Evolutionary conservation across 2,888 invertebrate species (phyloP).

Genomic region (Argynnis bischoffii): DNA sequence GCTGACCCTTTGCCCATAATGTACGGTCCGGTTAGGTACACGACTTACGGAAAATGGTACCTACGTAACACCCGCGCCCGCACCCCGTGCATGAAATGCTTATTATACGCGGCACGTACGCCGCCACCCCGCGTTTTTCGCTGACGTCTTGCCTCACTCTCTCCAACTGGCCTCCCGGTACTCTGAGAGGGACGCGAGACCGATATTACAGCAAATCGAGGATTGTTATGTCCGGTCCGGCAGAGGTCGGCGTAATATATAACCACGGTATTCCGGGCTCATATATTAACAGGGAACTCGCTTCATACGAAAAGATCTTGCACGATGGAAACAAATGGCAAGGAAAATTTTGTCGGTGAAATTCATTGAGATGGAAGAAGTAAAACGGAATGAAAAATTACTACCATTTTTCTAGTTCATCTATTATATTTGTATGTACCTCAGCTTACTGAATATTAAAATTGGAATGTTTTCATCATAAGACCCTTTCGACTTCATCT

Average conservation of each 20-base stretch:
- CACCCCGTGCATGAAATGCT: conserved; percentile 84
- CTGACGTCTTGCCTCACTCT: conserved; percentile 60
- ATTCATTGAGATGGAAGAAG: conserved; percentile 73
- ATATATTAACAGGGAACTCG: conserved; percentile 82
- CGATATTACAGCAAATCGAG: conserved; percentile 83
- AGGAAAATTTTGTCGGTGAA: conserved; percentile 79
- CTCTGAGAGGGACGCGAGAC: conserved; percentile 72
- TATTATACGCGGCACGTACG: conserved; percentile 83
- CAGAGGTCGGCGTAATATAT: conserved; percentile 83
- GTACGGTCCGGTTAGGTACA: conserved; percentile 83
- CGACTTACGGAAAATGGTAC: conserved; percentile 81
- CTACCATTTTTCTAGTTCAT: conserved; percentile 62
- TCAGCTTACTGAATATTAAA: neutral
- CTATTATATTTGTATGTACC: neutral
- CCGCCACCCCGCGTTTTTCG: conserved; percentile 70
- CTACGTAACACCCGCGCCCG: conserved; percentile 74
- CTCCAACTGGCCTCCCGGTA: conserved; percentile 57
- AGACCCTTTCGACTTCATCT: no score
- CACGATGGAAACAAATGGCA: conserved; percentile 81
- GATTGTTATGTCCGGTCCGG: conserved; percentile 83
- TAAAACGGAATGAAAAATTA: conserved; percentile 67
- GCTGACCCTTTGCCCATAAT: conserved; percentile 83
- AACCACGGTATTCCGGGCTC: conserved; percentile 83
- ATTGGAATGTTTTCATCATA: no score
- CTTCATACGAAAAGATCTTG: conserved; percentile 82